These are phyloP conservation scores for Corythoichthys intestinalis DNA, from an alignment of 2,113 vertebrate genomes.

Conservation along the genomic window DNA sequence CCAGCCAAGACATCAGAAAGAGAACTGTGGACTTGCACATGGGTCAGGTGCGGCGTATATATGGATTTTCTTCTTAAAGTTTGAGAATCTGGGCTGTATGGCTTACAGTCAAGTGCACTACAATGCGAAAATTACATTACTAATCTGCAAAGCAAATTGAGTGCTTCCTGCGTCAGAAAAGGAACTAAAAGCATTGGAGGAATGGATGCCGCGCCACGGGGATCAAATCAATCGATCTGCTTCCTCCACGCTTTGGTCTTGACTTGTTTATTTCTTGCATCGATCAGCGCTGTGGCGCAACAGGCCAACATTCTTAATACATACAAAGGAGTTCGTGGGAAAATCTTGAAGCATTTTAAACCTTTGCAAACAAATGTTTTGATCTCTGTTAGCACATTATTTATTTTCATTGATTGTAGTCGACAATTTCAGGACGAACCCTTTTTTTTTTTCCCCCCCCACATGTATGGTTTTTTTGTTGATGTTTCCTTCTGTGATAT, in stretches of 20 bases:
- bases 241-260: constrained; percentile 57
- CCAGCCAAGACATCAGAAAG: no score
- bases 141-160: constrained; percentile 20
- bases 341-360: background rate
- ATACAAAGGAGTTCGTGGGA: constrained; percentile 25
- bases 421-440: no score
- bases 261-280: constrained; percentile 61
- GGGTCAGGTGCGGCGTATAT: no score
- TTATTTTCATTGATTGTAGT: no score
- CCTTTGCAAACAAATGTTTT: background rate
- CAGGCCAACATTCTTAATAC: constrained; percentile 41
- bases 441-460: background rate
- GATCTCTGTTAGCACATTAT: no score
- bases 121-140: background rate
- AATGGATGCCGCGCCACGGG: constrained; percentile 28
- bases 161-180: constrained; percentile 22
- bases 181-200: constrained; percentile 50
- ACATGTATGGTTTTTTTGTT: constrained; percentile 10
- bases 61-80: no score
- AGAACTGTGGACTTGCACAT: no score
- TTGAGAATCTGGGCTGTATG: no score
- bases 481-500: constrained; percentile 20
- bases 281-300: constrained; percentile 43
- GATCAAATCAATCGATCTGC: constrained; percentile 55
- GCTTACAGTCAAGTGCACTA: no score